These are phyloP conservation scores for Rhopalosiphum maidis DNA, from an alignment of 1,140 invertebrate species.

Conservation along the genomic window DNA sequence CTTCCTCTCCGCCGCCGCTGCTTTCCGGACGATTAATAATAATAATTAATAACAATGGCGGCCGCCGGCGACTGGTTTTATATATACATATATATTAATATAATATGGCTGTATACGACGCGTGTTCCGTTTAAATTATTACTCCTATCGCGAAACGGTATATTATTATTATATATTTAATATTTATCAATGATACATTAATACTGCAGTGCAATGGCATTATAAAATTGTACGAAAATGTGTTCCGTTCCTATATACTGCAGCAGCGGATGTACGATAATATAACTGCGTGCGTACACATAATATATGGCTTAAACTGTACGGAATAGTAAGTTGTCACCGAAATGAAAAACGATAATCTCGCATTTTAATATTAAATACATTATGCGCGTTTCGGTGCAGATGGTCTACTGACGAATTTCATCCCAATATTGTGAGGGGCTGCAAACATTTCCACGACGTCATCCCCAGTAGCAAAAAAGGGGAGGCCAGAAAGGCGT, in stretches of 20 bases:
- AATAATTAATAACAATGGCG: neutral
- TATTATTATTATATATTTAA: neutral
- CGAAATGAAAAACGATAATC: neutral
- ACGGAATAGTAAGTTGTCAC: neutral
- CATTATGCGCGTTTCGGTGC: neutral
- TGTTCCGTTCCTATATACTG: neutral
- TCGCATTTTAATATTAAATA: neutral
- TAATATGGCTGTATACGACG: neutral
- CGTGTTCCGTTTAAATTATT: neutral
- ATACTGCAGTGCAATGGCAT: neutral
- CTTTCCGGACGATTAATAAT: slow-evolving; percentile 1
- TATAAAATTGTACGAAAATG: neutral
- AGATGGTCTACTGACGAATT: neutral
- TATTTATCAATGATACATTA: neutral
- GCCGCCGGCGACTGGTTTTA: neutral
- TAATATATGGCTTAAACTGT: neutral
- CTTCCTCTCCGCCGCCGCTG: neutral
- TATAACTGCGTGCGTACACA: neutral
- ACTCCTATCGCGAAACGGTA: neutral
- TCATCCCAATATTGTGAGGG: neutral
- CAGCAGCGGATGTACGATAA: neutral
- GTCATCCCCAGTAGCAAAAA: neutral
- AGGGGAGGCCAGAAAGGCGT: neutral
- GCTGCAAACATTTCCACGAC: neutral
- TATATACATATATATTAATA: neutral